These are phyloP conservation scores for Argyrosomus japonicus DNA, from an alignment of 2,113 vertebrate genomes.

Conservation along the genomic window DNA sequence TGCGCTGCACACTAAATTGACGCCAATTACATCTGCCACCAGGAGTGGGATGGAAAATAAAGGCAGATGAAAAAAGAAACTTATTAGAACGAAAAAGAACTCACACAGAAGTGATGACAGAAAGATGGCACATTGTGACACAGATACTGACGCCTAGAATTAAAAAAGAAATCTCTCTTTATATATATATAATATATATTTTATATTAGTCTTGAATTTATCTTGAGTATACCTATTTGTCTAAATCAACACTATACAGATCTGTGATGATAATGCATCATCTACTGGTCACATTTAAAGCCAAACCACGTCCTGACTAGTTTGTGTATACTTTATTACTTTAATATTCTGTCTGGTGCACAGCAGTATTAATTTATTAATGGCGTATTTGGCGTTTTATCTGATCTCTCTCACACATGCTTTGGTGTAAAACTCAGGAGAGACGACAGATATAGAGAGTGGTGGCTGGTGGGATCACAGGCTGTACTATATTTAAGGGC, in stretches of 20 bases:
- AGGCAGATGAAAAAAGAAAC: neutral
- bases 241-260: neutral
- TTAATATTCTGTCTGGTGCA: no score
- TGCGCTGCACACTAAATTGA: slow-evolving; percentile 21
- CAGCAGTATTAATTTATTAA: slow-evolving; percentile 1
- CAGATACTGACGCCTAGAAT: neutral
- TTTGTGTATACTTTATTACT: neutral
- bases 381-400: neutral
- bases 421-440: neutral
- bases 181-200: no score
- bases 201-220: neutral
- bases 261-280: neutral
- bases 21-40: slow-evolving; percentile 37
- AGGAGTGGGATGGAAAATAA: neutral
- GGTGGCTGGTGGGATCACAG: no score
- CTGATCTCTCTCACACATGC: neutral
- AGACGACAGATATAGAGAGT: neutral
- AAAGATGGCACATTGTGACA: slow-evolving; percentile 3
- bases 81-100: slow-evolving; percentile 15
- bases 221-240: neutral
- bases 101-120: neutral
- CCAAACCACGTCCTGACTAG: neutral
- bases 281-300: slow-evolving; percentile 8
- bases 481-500: neutral
- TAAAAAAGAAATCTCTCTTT: neutral